Conservation (phyloP, 2,888 invertebrate genomes). For the Amphipoea oculea region DNA sequence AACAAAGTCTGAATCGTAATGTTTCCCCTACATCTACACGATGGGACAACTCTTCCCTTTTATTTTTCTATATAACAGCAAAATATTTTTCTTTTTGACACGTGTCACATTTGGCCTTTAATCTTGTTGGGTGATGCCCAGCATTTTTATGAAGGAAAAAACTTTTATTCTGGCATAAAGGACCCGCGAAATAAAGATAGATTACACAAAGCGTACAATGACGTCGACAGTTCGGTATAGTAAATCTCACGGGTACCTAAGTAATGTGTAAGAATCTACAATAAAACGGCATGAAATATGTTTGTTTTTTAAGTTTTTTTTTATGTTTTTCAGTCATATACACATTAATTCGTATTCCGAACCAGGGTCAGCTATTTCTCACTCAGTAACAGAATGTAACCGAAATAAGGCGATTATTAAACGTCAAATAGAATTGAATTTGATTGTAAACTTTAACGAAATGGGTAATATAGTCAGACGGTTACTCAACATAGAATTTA, state of each 20-base stretch:
- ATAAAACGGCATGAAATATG: background rate
- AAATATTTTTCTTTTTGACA: constrained; percentile 56
- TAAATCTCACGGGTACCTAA: constrained; percentile 8
- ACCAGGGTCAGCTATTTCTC: constrained; percentile 39
- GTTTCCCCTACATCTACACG: constrained; percentile 5
- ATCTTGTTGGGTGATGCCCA: constrained; percentile 55
- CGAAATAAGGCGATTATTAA: constrained; percentile 33
- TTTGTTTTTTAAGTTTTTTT: background rate
- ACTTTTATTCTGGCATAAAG: constrained; percentile 57
- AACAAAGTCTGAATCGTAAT: constrained; percentile 25
- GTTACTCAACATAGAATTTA: constrained; percentile 19
- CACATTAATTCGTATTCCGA: constrained; percentile 40
- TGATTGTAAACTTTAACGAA: constrained; percentile 16
- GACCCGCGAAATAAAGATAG: constrained; percentile 50
- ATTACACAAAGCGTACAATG: constrained; percentile 42
- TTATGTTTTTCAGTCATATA: background rate
- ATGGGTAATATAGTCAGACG: constrained; percentile 11
- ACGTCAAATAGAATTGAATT: constrained; percentile 39
- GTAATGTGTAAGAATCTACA: constrained; percentile 5
- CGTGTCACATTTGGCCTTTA: constrained; percentile 57
- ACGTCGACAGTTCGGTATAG: constrained; percentile 21
- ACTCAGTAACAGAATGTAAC: constrained; percentile 18
- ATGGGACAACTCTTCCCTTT: constrained; percentile 33
- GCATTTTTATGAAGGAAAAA: constrained; percentile 52
- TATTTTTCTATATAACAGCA: constrained; percentile 37